Evolutionary conservation across 1,140 invertebrate species (phyloP).

Genomic region (Neodiprion virginianus): DNA sequence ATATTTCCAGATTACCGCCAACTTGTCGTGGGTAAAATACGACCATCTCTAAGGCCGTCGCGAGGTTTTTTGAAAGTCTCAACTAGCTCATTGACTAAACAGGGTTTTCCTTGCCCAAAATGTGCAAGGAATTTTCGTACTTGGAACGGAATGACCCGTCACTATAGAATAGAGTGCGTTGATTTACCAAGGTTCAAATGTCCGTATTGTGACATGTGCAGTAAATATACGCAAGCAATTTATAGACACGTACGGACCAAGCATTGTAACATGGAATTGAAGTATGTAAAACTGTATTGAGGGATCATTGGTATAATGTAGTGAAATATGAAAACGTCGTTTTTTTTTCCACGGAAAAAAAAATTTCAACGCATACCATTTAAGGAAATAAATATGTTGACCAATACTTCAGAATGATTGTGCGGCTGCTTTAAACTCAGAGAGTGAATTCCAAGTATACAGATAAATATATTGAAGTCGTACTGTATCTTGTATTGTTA

Average conservation of each 20-base stretch:
- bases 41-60: background rate
- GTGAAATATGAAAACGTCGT: conserved; percentile 17
- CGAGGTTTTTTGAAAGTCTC: background rate
- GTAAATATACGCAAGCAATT: conserved; percentile 44
- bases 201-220: conserved; percentile 43
- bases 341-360: conserved; percentile 9
- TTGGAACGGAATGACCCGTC: conserved; percentile 38
- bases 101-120: conserved; percentile 35
- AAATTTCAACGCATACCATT: background rate
- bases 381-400: background rate
- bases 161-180: conserved; percentile 43
- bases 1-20: conserved; percentile 47
- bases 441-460: no score
- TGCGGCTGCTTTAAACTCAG: no score
- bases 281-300: conserved; percentile 40
- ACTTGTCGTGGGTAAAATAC: conserved; percentile 29
- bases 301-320: conserved; percentile 12
- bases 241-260: conserved; percentile 42
- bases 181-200: conserved; percentile 45
- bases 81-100: background rate
- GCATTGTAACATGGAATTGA: conserved; percentile 37
- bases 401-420: background rate
- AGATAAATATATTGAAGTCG: no score
- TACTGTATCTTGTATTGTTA: no score
- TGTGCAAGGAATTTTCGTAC: conserved; percentile 39